Conservation (phyloP, 2,888 invertebrate genomes). For the Thalpophila matura region DNA sequence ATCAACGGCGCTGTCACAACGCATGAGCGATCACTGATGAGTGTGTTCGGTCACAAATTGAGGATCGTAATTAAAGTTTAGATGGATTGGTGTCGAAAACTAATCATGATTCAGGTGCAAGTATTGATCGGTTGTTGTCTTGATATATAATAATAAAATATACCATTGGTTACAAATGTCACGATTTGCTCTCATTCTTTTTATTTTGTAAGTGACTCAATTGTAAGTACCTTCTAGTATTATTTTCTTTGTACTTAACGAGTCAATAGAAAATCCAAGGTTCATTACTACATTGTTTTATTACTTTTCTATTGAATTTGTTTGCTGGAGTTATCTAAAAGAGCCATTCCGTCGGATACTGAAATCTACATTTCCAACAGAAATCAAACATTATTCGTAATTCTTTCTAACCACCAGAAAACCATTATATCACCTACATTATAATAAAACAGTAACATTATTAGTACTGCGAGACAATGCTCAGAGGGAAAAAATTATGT, state of each 20-base stretch:
- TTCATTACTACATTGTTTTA: neutral
- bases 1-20: slow-evolving; percentile 63
- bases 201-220: too few relatives aligned
- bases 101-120: slow-evolving; percentile 39
- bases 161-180: too few relatives aligned
- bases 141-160: neutral
- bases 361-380: neutral
- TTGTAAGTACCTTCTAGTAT: too few relatives aligned
- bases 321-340: neutral
- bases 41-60: slow-evolving; percentile 51
- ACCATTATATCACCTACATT: neutral
- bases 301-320: neutral
- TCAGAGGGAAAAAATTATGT: slow-evolving; percentile 60
- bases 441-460: slow-evolving; percentile 19
- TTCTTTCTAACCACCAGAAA: neutral
- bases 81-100: slow-evolving; percentile 61
- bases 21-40: slow-evolving; percentile 61
- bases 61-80: slow-evolving; percentile 62
- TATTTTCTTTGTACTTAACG: too few relatives aligned
- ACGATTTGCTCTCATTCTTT: too few relatives aligned
- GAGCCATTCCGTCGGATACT: neutral
- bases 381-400: too few relatives aligned
- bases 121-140: slow-evolving; percentile 14
- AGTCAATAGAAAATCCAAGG: neutral
- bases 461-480: slow-evolving; percentile 26